Evolutionary conservation across 2,888 invertebrate species (phyloP).

Genomic region (Hemistola chrysoprasaria): DNA sequence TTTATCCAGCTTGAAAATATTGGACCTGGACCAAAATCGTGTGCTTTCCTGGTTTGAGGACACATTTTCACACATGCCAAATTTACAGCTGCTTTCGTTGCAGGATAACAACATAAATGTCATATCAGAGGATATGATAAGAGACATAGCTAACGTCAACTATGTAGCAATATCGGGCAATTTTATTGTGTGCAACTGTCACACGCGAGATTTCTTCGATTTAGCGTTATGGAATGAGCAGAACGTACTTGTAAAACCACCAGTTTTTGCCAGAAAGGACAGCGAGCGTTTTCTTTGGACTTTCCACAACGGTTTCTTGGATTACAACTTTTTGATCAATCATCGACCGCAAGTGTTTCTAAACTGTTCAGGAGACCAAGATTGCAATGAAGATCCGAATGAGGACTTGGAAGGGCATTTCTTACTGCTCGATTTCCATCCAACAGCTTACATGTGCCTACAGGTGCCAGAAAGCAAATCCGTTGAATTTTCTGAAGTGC

Average conservation of each 20-base stretch:
- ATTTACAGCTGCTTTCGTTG: conserved; percentile 67
- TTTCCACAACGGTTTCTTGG: conserved; percentile 44
- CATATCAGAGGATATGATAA: conserved; percentile 79
- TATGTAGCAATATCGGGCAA: conserved; percentile 80
- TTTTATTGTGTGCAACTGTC: conserved; percentile 83
- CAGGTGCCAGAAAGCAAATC: conserved; percentile 36
- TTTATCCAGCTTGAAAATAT: conserved; percentile 60
- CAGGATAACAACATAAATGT: conserved; percentile 80
- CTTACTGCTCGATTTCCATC: conserved; percentile 49
- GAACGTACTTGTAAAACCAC: neutral
- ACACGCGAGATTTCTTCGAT: conserved; percentile 75
- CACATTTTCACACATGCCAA: conserved; percentile 56
- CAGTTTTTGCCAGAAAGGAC: too few relatives aligned
- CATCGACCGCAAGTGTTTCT: conserved; percentile 32
- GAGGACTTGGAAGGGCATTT: conserved; percentile 38
- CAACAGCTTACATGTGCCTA: conserved; percentile 45
- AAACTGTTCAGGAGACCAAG: conserved; percentile 25
- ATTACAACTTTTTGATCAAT: conserved; percentile 41
- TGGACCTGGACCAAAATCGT: conserved; percentile 80
- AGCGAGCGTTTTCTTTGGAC: neutral
- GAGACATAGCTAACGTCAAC: conserved; percentile 71
- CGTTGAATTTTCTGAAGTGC: conserved; percentile 33
- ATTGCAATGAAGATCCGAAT: conserved; percentile 19
- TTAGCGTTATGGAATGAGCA: conserved; percentile 45
- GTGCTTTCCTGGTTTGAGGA: conserved; percentile 79